Base-by-base conservation (phyloP, 2,888 invertebrate species). In the Vesta saturnalis region DNA sequence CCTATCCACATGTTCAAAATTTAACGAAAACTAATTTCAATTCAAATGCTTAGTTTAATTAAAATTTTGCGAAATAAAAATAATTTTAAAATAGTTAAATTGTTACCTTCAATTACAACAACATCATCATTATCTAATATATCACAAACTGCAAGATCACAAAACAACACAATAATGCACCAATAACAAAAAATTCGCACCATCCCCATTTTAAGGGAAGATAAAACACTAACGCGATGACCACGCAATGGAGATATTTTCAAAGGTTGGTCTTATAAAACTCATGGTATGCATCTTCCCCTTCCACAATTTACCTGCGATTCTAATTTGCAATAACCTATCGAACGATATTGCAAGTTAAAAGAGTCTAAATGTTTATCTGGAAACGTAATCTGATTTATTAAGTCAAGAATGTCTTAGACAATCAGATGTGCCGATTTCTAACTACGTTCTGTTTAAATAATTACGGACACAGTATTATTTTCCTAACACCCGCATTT, bases 261-360 rank as follows among this genome's bases (percentile, higher is more conserved):
- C 77, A 78, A 78, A 80, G 79, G 79, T 77, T 78, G 78, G 80
- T 81, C 77, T 78, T 81, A 82, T 82, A 82, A 82, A 79, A 79
- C 78, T 69, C 69, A 72, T 70, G 70, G 66, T 54, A 60, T 71
- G 71, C 67, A 74, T 58, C 69, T 67, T 62, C 73, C 73, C 72
- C 74, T 69, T 71, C 76, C 72, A 64, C 71, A 64, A 55, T 56
- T 59, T 62, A 60, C 69, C 64, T 62, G 55, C 21, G 62, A 56
- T 58, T 65, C 55, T 47, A 69, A 76, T 76, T 77, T 73, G 73
- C 73, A 72, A 75, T 71, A 73, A 73, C 60, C 64, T 30, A 67
- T 66, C 71, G 58, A 30, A 59, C 58, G 64, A 69, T 69, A 57
- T 62, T 71, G 68, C 60, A 62, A 56, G 54, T 58, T 18, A 46